Percentiles rank a stretch among this genome's conserved stretches.
Evolutionary conservation across 2,888 invertebrate species (phyloP).

Genomic region (Meghimatium bilineatum): DNA sequence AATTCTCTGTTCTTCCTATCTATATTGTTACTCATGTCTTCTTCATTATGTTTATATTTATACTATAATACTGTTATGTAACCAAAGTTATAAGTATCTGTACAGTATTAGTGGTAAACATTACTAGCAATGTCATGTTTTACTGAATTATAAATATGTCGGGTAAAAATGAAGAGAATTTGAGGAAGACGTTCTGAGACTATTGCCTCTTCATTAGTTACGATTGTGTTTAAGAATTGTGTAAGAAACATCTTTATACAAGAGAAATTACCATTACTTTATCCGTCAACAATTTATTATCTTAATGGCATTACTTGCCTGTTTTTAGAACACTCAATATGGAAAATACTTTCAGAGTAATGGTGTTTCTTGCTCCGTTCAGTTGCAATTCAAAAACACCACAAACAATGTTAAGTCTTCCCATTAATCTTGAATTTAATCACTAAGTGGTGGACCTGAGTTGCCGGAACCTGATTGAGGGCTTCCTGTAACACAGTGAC

Average conservation of each 20-base stretch:
- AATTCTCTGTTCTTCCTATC: too few relatives aligned
- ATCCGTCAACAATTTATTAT: background rate
- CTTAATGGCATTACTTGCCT: conserved; percentile 6
- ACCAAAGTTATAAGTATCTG: too few relatives aligned
- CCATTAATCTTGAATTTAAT: background rate
- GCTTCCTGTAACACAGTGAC: background rate
- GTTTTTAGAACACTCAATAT: background rate
- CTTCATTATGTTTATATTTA: too few relatives aligned
- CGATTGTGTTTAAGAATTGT: background rate
- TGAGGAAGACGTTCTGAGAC: too few relatives aligned
- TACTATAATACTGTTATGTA: too few relatives aligned
- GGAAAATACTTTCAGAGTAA: background rate
- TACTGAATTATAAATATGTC: too few relatives aligned
- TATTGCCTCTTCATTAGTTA: too few relatives aligned
- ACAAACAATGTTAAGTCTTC: too few relatives aligned
- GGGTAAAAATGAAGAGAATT: too few relatives aligned
- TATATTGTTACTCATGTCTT: too few relatives aligned
- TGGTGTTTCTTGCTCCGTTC: background rate
- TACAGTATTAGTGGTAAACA: too few relatives aligned
- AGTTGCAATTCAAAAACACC: background rate
- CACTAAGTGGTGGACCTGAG: background rate
- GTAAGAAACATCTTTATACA: background rate
- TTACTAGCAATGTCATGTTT: too few relatives aligned
- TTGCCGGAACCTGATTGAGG: background rate
- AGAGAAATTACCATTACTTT: background rate